phyloP scores from a whole-genome alignment of 1,140 invertebrate species.

The Metaphire vulgaris region DNA sequence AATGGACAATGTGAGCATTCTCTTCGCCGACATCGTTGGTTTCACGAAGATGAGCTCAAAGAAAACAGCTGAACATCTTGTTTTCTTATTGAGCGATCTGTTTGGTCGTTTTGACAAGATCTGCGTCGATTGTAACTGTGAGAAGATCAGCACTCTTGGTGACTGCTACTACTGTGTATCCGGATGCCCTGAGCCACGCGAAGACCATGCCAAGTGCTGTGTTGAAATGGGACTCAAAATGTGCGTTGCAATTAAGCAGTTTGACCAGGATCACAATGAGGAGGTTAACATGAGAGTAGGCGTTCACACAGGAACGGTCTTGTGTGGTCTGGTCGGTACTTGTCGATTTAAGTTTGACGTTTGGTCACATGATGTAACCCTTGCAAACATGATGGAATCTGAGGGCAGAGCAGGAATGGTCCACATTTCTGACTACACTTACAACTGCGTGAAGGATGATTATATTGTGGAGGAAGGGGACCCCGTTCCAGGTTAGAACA shows the following conservation, averaged over 20 bases:
- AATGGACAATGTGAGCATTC: slow-evolving; percentile 73
- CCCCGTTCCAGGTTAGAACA: slow-evolving; percentile 72
- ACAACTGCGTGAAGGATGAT: slow-evolving; percentile 68
- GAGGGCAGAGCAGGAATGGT: slow-evolving; percentile 84
- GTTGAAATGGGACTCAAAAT: slow-evolving; percentile 93
- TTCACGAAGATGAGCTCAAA: slow-evolving; percentile 96
- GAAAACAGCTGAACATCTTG: slow-evolving; percentile 67
- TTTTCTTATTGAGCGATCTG: slow-evolving; percentile 84
- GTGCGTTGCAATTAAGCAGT: slow-evolving; percentile 82
- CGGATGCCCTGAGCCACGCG: slow-evolving; percentile 75
- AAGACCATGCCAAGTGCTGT: slow-evolving; percentile 86
- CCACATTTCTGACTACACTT: slow-evolving; percentile 83
- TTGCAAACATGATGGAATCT: slow-evolving; percentile 96
- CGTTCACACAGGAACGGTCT: slow-evolving; percentile 85
- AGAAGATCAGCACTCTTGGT: slow-evolving; percentile 61
- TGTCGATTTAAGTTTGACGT: slow-evolving; percentile 95
- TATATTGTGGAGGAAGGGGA: slow-evolving; percentile 80
- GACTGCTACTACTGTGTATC: slow-evolving; percentile 95
- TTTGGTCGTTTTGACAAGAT: slow-evolving; percentile 93
- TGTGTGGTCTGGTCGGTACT: slow-evolving; percentile 88
- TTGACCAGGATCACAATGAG: slow-evolving; percentile 47
- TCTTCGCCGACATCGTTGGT: slow-evolving; percentile 95
- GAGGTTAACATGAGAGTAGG: slow-evolving; percentile 78
- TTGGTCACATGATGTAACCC: slow-evolving; percentile 91
- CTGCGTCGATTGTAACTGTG: slow-evolving; percentile 60